phyloP scores from a whole-genome alignment of 2,797 vertebrate genomes.

The Adrianichthys oophorus region DNA sequence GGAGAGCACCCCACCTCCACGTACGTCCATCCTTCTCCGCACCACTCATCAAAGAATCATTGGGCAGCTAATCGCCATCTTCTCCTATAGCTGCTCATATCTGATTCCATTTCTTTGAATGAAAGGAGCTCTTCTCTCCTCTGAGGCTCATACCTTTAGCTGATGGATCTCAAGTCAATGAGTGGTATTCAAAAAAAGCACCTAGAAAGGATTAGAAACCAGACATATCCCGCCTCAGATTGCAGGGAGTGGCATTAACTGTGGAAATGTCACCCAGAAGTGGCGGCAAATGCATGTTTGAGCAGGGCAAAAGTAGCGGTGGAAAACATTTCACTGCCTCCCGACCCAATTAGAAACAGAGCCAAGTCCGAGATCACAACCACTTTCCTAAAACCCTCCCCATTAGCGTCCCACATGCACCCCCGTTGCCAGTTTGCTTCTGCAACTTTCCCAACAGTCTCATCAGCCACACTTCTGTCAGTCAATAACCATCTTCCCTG shows the following conservation, averaged over 20 bases:
- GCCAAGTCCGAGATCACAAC: conserved; percentile 27
- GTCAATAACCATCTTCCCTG: conserved; percentile 68
- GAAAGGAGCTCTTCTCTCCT: conserved; percentile 23
- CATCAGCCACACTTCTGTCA: conserved; percentile 68
- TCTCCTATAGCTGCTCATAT: conserved; percentile 48
- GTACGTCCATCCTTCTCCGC: conserved; percentile 37
- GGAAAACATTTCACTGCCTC: conserved; percentile 2
- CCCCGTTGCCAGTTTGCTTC: conserved; percentile 69
- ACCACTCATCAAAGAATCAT: conserved; percentile 47
- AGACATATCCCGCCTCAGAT: conserved; percentile 25
- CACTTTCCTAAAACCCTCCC: conserved; percentile 4
- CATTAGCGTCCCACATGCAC: conserved; percentile 15
- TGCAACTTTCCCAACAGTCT: conserved; percentile 59
- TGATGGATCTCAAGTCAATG: conserved; percentile 64
- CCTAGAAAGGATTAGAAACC: conserved; percentile 49
- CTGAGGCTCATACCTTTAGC: conserved; percentile 32
- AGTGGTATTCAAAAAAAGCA: conserved; percentile 50
- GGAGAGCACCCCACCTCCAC: not conserved
- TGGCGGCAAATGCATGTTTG: conserved; percentile 10
- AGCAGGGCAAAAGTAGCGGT: not conserved
- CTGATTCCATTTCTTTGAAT: conserved; percentile 66
- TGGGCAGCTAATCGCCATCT: conserved; percentile 45
- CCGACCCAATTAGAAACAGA: conserved; percentile 40
- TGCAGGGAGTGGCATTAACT: conserved; percentile 26
- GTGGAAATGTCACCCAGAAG: conserved; percentile 20